phyloP scores from a whole-genome alignment of 2,888 invertebrate genomes.

The Tetramorium bicarinatum region DNA sequence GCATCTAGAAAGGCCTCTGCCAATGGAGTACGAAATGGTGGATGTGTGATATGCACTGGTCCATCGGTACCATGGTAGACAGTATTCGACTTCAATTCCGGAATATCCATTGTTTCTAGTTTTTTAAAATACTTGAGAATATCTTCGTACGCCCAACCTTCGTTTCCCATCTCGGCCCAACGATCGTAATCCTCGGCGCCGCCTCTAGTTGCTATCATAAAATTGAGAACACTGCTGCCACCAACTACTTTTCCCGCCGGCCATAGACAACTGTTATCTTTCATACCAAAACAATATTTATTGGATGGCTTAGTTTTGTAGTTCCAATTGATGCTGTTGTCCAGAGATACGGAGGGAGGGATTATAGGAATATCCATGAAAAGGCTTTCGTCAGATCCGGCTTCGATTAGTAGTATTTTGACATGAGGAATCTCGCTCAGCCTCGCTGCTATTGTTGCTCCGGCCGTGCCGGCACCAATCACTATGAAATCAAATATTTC shows the following conservation, averaged over 20 bases:
- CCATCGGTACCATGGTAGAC: neutral
- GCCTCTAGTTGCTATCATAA: neutral
- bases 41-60: neutral
- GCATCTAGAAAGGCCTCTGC: neutral
- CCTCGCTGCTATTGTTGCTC: slow-evolving; percentile 92
- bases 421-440: slow-evolving; percentile 91
- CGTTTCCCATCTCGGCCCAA: neutral
- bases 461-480: slow-evolving; percentile 91
- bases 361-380: slow-evolving; percentile 92
- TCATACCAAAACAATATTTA: slow-evolving; percentile 89
- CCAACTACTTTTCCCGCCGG: neutral
- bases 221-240: neutral
- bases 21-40: neutral
- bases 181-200: neutral
- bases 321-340: slow-evolving; percentile 91
- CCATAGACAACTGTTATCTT: slow-evolving; percentile 86
- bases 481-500: slow-evolving; percentile 91
- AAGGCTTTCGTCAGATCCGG: slow-evolving; percentile 90
- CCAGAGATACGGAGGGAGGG: slow-evolving; percentile 91
- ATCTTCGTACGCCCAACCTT: neutral
- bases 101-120: neutral
- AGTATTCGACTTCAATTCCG: neutral
- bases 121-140: neutral
- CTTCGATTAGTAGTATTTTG: slow-evolving; percentile 91
- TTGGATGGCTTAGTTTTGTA: slow-evolving; percentile 93